Conservation (phyloP, 2,113 vertebrate genomes). For the Corvus hawaiiensis region DNA sequence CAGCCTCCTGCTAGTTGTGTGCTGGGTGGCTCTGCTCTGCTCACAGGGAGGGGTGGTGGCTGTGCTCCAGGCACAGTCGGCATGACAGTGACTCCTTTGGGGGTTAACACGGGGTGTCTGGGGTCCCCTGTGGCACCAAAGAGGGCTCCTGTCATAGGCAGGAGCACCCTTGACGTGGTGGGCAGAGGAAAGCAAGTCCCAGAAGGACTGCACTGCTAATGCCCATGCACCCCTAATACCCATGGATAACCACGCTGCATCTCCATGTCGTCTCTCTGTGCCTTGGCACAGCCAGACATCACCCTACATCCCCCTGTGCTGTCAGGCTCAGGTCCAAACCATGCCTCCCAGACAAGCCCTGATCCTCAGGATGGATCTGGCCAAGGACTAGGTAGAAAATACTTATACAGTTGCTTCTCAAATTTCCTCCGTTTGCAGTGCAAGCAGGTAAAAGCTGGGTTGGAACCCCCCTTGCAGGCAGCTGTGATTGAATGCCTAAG, state of each 20-base stretch:
- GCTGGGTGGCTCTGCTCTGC: background rate
- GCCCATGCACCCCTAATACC: background rate
- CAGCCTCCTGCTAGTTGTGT: background rate
- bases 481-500: conserved; percentile 15
- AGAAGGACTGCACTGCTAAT: background rate
- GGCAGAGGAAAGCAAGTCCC: background rate
- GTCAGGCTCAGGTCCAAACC: background rate
- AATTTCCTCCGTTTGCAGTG: background rate
- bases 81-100: background rate
- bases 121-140: background rate
- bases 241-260: background rate
- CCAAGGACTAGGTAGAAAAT: background rate
- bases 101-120: background rate
- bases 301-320: rapidly evolving
- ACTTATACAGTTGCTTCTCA: background rate
- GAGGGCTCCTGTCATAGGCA: background rate
- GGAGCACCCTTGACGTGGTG: background rate
- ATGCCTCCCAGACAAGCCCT: background rate
- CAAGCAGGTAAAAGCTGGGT: background rate
- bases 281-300: background rate
- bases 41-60: background rate
- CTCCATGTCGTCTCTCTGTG: background rate
- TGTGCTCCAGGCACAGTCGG: background rate
- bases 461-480: background rate
- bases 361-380: background rate